phyloP scores from a whole-genome alignment of 2,113 vertebrate genomes.

The Ammodytes dubius region DNA sequence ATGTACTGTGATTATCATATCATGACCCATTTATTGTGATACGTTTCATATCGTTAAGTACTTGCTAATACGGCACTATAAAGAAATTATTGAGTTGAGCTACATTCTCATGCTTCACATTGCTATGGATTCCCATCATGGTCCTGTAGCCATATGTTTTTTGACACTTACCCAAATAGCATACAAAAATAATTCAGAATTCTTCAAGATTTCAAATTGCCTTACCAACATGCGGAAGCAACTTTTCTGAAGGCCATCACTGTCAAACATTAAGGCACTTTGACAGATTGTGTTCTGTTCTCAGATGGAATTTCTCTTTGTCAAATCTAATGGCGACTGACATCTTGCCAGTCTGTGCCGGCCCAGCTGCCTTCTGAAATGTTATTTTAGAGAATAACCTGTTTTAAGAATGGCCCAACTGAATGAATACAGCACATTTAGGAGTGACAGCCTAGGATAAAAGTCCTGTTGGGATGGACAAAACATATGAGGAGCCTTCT shows the following conservation, averaged over 20 bases:
- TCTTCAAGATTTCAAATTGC: not conserved
- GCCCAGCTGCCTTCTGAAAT: slow-evolving; percentile 20
- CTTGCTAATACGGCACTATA: not conserved
- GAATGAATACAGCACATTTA: slow-evolving; percentile 45
- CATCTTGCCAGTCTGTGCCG: slow-evolving; percentile 5
- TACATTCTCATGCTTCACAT: not conserved
- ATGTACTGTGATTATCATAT: no score
- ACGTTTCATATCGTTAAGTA: no score
- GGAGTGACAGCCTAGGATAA: slow-evolving; percentile 40
- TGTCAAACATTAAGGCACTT: not conserved
- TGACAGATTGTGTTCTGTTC: not conserved
- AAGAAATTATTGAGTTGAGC: not conserved
- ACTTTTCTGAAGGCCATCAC: not conserved
- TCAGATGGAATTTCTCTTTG: not conserved
- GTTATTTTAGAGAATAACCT: slow-evolving; percentile 27
- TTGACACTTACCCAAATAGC: not conserved
- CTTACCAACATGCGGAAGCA: not conserved
- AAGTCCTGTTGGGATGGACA: slow-evolving; percentile 53
- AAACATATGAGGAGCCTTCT: slow-evolving; percentile 58
- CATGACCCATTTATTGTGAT: no score
- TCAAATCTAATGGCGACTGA: not conserved
- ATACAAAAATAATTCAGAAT: not conserved
- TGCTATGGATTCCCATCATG: not conserved
- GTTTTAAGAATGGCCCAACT: slow-evolving; percentile 13
- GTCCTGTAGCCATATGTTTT: not conserved